Percentiles rank a stretch among this genome's conserved stretches.
These are phyloP conservation scores for Heliconius himera DNA, from an alignment of 1,140 invertebrate species.

Conservation along the genomic window DNA sequence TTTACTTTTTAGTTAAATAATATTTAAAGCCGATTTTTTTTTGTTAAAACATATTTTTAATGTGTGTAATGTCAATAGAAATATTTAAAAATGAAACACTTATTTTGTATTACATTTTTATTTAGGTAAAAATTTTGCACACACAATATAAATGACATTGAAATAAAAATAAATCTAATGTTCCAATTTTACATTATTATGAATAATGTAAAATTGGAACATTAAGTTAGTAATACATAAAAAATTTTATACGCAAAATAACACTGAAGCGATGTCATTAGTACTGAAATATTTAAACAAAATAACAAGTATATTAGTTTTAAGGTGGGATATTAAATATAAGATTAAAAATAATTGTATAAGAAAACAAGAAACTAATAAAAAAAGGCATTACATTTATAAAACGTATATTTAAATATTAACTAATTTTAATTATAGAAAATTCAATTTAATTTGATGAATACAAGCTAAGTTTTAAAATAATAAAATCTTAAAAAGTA, in stretches of 20 bases:
- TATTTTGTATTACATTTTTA: not conserved
- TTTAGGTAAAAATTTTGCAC: not conserved
- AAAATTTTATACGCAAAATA: not conserved
- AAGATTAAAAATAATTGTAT: not conserved
- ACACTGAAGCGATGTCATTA: not conserved
- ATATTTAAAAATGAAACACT: not conserved
- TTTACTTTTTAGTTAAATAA: too few species aligned
- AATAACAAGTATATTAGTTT: not conserved
- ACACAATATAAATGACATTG: not conserved
- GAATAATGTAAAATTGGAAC: too few species aligned
- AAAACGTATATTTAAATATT: not conserved
- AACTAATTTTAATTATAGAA: not conserved
- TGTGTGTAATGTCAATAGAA: not conserved
- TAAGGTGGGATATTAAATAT: conserved; percentile 11
- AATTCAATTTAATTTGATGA: not conserved
- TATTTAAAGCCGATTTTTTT: too few species aligned
- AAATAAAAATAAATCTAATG: not conserved
- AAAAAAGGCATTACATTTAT: not conserved
- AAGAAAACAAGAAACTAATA: not conserved
- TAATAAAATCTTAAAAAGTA: not conserved
- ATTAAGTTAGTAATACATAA: not conserved
- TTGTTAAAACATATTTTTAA: too few species aligned
- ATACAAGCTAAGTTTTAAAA: not conserved
- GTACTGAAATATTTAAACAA: not conserved
- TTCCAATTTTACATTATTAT: not conserved